Conservation (phyloP, 2,888 invertebrate species). For the Oligia fasciuncula region DNA sequence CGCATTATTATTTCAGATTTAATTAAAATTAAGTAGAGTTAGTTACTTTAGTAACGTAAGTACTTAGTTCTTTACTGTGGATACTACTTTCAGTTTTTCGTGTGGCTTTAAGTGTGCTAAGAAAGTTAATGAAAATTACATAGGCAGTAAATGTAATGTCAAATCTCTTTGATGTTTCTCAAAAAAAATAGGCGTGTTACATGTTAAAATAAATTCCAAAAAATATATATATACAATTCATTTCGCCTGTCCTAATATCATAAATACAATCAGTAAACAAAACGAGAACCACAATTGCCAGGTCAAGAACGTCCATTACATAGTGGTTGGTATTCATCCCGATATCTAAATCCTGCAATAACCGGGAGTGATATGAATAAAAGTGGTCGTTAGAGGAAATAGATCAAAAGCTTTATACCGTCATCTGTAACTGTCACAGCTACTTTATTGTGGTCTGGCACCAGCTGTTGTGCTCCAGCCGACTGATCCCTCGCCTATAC, state of each 20-base stretch:
- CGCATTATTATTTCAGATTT: conserved; percentile 16
- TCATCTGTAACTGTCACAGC: conserved; percentile 80
- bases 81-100: background rate
- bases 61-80: background rate
- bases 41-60: background rate
- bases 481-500: conserved; percentile 65
- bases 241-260: background rate
- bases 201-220: background rate
- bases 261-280: conserved; percentile 30
- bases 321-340: conserved; percentile 47
- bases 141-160: background rate
- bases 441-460: conserved; percentile 80
- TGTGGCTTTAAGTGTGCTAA: background rate
- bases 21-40: conserved; percentile 4
- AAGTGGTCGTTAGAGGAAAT: conserved; percentile 76
- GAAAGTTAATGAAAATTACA: background rate
- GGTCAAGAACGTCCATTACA: conserved; percentile 55
- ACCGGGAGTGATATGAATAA: conserved; percentile 66
- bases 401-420: conserved; percentile 83
- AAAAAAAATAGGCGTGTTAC: background rate
- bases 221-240: background rate
- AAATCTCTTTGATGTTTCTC: background rate
- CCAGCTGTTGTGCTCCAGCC: conserved; percentile 76
- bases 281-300: conserved; percentile 29
- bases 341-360: conserved; percentile 62